Conservation (phyloP, 2,797 vertebrate species). For the Halcyon leucocephala region DNA sequence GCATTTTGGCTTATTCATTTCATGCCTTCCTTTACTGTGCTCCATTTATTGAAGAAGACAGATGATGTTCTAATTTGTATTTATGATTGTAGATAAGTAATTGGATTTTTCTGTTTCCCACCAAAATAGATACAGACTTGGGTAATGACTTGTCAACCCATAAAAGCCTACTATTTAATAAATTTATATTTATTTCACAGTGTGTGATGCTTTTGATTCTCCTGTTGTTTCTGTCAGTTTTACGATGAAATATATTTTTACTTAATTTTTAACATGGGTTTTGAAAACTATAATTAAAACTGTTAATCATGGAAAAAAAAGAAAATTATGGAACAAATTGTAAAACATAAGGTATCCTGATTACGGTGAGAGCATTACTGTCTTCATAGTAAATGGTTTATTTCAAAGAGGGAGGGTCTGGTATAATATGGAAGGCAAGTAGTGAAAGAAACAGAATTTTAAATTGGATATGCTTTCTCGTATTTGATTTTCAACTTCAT, state of each 20-base stretch:
- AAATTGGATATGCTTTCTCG: not conserved
- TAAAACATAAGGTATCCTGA: not conserved
- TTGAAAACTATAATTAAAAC: not conserved
- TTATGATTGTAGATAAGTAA: not conserved
- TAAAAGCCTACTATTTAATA: not conserved
- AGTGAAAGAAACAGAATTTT: not conserved
- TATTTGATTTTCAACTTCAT: not conserved
- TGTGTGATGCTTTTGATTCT: not conserved
- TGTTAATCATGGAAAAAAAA: not conserved
- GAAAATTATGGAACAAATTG: not conserved
- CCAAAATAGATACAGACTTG: not conserved
- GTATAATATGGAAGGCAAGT: not conserved
- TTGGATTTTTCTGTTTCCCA: constrained; percentile 1
- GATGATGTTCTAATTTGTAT: not conserved
- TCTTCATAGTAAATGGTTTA: not conserved
- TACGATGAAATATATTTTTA: not conserved
- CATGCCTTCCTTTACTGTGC: not conserved
- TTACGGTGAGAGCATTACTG: not conserved
- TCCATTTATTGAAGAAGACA: not conserved
- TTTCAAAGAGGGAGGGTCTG: not conserved
- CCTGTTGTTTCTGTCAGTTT: not conserved
- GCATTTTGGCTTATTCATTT: not conserved
- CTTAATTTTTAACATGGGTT: not conserved
- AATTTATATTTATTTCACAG: not conserved
- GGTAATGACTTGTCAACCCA: not conserved